Base-by-base conservation (phyloP, 2,888 invertebrate genomes). In the Cheilosia soror region DNA sequence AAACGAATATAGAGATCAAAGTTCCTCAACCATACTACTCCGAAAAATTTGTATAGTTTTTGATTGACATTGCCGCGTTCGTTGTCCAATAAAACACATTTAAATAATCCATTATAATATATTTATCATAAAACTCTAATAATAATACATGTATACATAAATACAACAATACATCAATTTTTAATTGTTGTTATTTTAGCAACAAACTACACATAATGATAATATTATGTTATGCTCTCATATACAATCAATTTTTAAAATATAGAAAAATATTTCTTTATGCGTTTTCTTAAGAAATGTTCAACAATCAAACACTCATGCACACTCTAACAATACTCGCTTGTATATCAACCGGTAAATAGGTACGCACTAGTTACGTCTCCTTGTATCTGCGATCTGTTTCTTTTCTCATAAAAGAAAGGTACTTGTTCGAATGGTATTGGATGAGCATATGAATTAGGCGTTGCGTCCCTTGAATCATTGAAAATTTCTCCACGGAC, bases 271-370 rank as follows among this genome's bases (percentile, higher is more conserved):
- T 29, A 27, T 47, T 42, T 15, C 40, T 75, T 65, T 58, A 76
- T 68, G 58, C 51, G 66, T 11, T 13, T 51, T 9, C 9, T 42
- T 65, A 57, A 42, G 37, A 66, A 65, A 58, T 65, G 63, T 75
- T 65, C n/a, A 37, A 49, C 40, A 66, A 44, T 66, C 49, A 75
- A 75, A 76, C 58, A 76, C 60, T 76, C 66, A 49, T 29, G 58
- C 66, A 58, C 42, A 57, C 27, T 29, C 37, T 15, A 31, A 20
- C 29, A 31, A 68, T 63, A 44, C 31, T 15, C 15, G n/a, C 15
- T 47, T 33, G 33, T 33, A 33, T 33, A 27, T 29, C 27, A 31
- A 47, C 15, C 47, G 5, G 20, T 20, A 51, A 51, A 51, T 5
- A 7, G 47, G 15, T 5, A 13, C 47, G 5, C 13, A 25, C 15